Evolutionary conservation across 2,888 invertebrate genomes (phyloP), one percentile per base, ranked within the genome.

Genomic region (Orthonychiurus folsomi): DNA sequence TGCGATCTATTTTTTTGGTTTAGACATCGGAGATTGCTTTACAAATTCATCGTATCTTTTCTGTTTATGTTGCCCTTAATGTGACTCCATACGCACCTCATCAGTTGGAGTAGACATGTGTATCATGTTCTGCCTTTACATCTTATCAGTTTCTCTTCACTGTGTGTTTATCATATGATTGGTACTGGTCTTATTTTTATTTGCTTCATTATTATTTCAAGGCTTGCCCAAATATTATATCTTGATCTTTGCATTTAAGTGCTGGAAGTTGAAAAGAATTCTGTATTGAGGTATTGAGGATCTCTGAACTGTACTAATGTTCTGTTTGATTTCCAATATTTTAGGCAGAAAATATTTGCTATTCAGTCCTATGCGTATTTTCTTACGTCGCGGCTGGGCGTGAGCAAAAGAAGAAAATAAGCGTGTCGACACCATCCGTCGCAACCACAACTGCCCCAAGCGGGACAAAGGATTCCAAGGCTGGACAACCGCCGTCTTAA

Each of bases 331-430:
- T 52, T 48, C 18, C 60, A 23, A 37, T 23, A 60, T 61, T 64
- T 24, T 80, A 97, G 96, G 95, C 97, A 77, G 94, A 96, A 80
- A 95, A 97, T 80, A 99, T 99, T 76, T 97, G 96, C 80, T 99
- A 99, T 80, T 93, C 99, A 74, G 96, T 99, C 67, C 83, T 99
- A 74, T 99, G 99, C 82, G 94, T 99, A 72, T 99, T 99, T 81
- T 97, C 97, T 59, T 97, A 97, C 81, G 86, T 96, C 77, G 96
- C 96, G 66, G 96, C 96, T 62, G 93, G 92, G 18, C 69, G 69
- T 47, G 72, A 72, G 27, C 66, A 70, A 37, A 37, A 37, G 37
- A 37, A 37, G 37, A 37, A 37, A 37, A 15, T 37, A 9, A 9
- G 9, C 15, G 37, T 15, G 18, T 60, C 18, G 21, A 1, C 15